Conservation (phyloP, 2,797 vertebrate genomes). For the Lacerta viridis region DNA sequence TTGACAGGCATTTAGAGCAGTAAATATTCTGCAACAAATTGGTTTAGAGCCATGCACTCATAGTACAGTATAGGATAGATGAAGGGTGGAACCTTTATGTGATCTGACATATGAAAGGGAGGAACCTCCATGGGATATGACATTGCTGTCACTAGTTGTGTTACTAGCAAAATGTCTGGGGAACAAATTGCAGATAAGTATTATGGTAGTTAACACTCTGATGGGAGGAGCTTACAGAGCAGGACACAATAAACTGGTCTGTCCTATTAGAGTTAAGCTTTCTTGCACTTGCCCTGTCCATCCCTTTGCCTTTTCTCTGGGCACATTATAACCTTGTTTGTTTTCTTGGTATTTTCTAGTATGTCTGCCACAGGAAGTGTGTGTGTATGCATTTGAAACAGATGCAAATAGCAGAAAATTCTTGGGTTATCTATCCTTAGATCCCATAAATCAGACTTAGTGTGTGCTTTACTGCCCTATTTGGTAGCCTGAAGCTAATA, state of each 20-base stretch:
- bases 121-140: not conserved
- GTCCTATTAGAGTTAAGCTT: not conserved
- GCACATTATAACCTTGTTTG: conserved; percentile 7
- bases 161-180: not conserved
- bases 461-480: conserved; percentile 61
- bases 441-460: conserved; percentile 53
- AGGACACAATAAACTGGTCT: not conserved
- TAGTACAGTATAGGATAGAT: not conserved
- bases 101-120: not conserved
- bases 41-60: not conserved
- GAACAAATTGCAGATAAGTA: not conserved
- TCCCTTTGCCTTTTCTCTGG: not conserved
- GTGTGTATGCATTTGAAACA: conserved; percentile 40
- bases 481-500: conserved; percentile 52
- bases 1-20: not conserved
- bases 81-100: too few relatives aligned
- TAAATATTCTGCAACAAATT: too few relatives aligned
- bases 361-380: conserved; percentile 38
- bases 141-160: too few relatives aligned
- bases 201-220: not conserved
- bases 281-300: not conserved
- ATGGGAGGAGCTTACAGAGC: not conserved
- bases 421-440: conserved; percentile 41
- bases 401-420: conserved; percentile 63
- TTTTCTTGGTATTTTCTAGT: conserved; percentile 3